Conservation (phyloP, 2,888 invertebrate species). For the Oxycera nigricornis region DNA sequence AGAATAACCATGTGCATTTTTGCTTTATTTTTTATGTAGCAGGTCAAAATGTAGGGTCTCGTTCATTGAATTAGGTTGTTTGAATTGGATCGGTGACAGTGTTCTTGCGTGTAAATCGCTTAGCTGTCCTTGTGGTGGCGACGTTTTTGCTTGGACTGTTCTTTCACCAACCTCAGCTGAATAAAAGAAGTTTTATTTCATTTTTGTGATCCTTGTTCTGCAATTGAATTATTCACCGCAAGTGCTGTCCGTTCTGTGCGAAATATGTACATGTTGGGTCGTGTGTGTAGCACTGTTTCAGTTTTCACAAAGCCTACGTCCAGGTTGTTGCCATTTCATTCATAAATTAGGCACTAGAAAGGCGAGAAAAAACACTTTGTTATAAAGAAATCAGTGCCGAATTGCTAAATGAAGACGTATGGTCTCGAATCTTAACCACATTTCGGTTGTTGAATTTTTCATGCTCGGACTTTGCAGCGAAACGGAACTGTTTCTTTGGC, state of each 20-base stretch:
- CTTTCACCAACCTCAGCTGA: constrained; percentile 39
- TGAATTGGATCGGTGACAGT: neutral
- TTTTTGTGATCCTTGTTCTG: constrained; percentile 46
- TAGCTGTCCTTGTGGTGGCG: constrained; percentile 32
- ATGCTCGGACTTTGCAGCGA: constrained; percentile 35
- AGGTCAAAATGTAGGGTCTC: too few relatives aligned
- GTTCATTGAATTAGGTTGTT: neutral
- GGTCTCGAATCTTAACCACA: constrained; percentile 47
- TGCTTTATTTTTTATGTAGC: too few relatives aligned
- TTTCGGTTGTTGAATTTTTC: constrained; percentile 46
- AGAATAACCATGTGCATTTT: too few relatives aligned
- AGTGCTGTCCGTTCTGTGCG: constrained; percentile 3
- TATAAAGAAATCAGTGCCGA: constrained; percentile 47
- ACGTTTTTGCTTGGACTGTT: constrained; percentile 10
- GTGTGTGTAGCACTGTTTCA: constrained; percentile 13
- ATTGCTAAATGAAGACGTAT: constrained; percentile 47
- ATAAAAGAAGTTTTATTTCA: constrained; percentile 44
- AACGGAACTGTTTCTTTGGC: neutral
- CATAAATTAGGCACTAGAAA: constrained; percentile 42
- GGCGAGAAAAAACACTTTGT: constrained; percentile 44
- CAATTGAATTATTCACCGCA: constrained; percentile 44
- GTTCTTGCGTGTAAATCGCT: constrained; percentile 14
- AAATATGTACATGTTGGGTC: constrained; percentile 28
- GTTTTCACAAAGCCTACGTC: constrained; percentile 18
- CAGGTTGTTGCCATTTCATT: constrained; percentile 36